Evolutionary conservation across 2,888 invertebrate genomes (phyloP), one percentile per base, ranked within the genome.

Genomic region (Tribolium freemani): DNA sequence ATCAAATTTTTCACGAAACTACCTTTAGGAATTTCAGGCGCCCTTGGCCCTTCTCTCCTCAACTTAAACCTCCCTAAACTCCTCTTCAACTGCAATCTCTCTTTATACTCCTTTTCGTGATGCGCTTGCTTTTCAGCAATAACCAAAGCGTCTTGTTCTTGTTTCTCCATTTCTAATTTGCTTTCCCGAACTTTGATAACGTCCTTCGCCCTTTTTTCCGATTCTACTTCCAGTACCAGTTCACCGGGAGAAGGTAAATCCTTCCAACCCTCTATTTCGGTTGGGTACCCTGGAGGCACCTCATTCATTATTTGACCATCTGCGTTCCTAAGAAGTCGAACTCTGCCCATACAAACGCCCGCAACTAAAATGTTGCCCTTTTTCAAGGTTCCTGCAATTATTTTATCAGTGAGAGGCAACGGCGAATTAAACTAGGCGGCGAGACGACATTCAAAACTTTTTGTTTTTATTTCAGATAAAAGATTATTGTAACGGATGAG

Each of bases 221-320:
- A 78, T 72, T 84, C 90, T 2, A 97, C 96, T 88, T 98, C 93
- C 4, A 97, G 86, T 38, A 98, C 92, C 61, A 91, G 88, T 78
- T 98, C 97, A 0, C 99, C 99, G 8, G 97, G 95, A 0, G 92
- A 84, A 0, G 99, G 99, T 76, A 98, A 83, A 76, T 93, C 93
- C 76, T 91, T 90, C 99, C 99, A 99, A 2, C 99, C 99, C 57
- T 94, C 90, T 58, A 98, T 92, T 83, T 95, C 93, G 0, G 93
- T 95, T 0, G 98, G 95, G 1, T 91, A 91, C 0, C 95, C 91
- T 0, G 97, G 96, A n/a, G 90, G 86, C 0, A 94, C 97, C 79
- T 89, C 87, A 5, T 88, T 86, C 1, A 97, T 75, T 0, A 89
- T 86, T 1, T 88, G 86, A 0, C 96, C 95, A 31, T 91, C 90